Base-by-base conservation (phyloP, 2,113 vertebrate genomes). In the Uria lomvia region DNA sequence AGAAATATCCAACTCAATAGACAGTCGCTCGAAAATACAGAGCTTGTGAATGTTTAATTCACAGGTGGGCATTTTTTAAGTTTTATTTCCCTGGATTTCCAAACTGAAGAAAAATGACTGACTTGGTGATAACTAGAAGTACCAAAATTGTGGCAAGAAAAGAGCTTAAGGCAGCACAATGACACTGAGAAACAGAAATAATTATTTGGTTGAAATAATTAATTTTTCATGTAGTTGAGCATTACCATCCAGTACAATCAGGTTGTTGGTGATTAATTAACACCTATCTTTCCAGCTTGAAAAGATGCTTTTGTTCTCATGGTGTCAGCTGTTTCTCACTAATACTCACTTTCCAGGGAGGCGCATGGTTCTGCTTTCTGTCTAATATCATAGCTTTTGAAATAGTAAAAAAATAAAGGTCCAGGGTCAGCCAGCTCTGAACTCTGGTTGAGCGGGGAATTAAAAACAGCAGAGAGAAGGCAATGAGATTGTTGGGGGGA, bases 391-490 rank as follows among this genome's bases (percentile, higher is more conserved):
- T 7, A 23, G 23, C 9, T 53, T 94, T 90, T 56, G 58, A 90
- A 94, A 85, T 7, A 23, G 65, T 26, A n/a, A 92, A 79, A 58
- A 38, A 81, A 63, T 30, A 11, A 70, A 72, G 5, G 32, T 30
- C 16, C 38, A 14, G 4, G 9, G 23, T 82, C 81, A 72, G 36
- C 7, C 66, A 79, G 67, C 27, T 88, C 66, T 66, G 74, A 88
- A 79, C 77, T 45, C 21, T 9, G 4, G 2, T 12, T 82, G 62
- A 63, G 12, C 0, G 0, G 23, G 14, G 8, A 92, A 11, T 34
- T 50, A 52, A 53, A 68, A 68, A 3, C 34, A 55, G 49, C 38
- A 70, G 34, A 42, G 66, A 68, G 62, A 42, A 36, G 36, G 26
- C 47, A 86, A 55, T 5, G 32, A 89, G 60, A 29, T 16, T 16